Percentiles rank a stretch among this genome's conserved stretches.
Evolutionary conservation across 1,140 invertebrate species (phyloP).

Genomic region (Procambarus clarkii): DNA sequence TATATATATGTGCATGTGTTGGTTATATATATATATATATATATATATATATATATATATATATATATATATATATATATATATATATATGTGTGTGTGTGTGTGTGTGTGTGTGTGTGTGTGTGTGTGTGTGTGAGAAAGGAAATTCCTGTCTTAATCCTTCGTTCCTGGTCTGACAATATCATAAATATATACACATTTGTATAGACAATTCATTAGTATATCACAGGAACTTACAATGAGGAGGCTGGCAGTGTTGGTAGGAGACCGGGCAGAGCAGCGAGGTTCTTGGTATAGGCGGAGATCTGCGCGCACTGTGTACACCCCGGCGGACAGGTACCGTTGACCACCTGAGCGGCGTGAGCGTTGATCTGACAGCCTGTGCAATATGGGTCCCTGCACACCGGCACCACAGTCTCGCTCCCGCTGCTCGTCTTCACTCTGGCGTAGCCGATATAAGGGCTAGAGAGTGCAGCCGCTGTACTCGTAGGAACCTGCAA

Average conservation of each 20-base stretch:
- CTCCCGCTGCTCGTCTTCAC: constrained; percentile 93
- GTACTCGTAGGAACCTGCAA: constrained; percentile 52
- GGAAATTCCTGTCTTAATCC: too few species aligned
- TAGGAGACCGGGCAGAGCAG: constrained; percentile 74
- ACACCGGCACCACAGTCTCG: constrained; percentile 93
- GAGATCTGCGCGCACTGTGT: constrained; percentile 97
- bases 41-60: too few species aligned
- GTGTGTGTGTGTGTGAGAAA: too few species aligned
- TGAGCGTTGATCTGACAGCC: constrained; percentile 92
- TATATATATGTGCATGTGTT: too few species aligned
- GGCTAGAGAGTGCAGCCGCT: constrained; percentile 44
- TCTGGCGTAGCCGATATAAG: constrained; percentile 83
- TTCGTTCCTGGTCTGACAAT: too few species aligned
- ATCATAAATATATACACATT: too few species aligned
- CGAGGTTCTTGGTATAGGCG: constrained; percentile 78
- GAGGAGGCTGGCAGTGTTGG: constrained; percentile 78
- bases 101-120: background rate
- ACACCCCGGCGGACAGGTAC: constrained; percentile 93
- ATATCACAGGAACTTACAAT: constrained; percentile 22
- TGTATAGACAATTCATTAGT: too few species aligned
- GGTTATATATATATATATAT: too few species aligned
- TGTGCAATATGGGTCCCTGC: constrained; percentile 96
- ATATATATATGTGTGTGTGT: too few species aligned
- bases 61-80: too few species aligned
- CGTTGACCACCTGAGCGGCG: constrained; percentile 76